A percentile compares a stretch with the other conserved stretches of the same genome.
These are phyloP conservation scores for Acanthaster planci DNA, from an alignment of 35 echinoderm and acorn worm genomes.

Conservation along the genomic window DNA sequence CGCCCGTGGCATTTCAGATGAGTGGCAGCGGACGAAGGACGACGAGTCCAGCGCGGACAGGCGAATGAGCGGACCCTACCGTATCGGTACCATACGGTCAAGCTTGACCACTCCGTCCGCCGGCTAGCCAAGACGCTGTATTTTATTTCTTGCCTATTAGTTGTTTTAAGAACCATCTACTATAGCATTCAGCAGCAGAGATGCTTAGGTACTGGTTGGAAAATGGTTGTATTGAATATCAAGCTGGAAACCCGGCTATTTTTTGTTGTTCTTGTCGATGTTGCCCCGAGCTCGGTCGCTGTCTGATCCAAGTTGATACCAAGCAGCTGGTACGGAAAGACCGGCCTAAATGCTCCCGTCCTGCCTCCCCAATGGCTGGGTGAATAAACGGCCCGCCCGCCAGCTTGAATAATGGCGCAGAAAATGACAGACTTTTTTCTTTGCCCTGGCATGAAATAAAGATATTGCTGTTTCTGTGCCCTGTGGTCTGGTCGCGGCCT, in stretches of 20 bases:
- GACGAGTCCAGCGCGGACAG: not conserved
- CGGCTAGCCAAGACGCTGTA: no score
- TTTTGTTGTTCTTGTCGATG: not conserved
- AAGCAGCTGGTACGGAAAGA: constrained; percentile 21
- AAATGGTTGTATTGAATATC: not conserved
- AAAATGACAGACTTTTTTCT: constrained; percentile 24
- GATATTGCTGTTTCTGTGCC: constrained; percentile 25
- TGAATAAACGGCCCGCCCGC: constrained; percentile 18
- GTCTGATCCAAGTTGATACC: constrained; percentile 28
- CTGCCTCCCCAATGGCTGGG: not conserved
- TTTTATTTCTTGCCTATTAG: no score
- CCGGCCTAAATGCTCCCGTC: constrained; percentile 5
- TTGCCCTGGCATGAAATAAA: not conserved
- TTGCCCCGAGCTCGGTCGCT: constrained; percentile 14
- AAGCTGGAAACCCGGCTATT: not conserved
- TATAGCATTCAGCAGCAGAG: not conserved
- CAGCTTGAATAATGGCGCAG: constrained; percentile 8
- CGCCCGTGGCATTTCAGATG: not conserved
- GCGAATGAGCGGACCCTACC: not conserved
- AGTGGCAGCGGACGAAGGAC: not conserved
- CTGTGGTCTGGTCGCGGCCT: not conserved
- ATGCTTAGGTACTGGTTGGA: not conserved
- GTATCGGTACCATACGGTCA: not conserved
- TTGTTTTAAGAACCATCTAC: not conserved
- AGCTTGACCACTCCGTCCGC: no score